These are phyloP conservation scores for Trichonephila clavata DNA, from an alignment of 1,140 invertebrate species.

Conservation along the genomic window DNA sequence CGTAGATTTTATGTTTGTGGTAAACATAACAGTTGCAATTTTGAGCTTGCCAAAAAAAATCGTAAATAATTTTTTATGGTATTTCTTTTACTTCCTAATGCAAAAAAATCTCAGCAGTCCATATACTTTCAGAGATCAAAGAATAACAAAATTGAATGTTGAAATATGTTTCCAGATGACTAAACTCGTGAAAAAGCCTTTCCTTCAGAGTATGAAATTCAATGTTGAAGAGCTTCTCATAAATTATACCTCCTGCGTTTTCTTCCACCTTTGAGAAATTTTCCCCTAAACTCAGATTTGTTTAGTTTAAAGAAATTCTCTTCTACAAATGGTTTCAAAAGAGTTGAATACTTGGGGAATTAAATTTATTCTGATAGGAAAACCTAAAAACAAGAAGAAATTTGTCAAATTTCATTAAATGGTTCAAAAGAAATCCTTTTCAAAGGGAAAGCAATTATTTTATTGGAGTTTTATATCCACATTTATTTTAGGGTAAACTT, in stretches of 20 bases:
- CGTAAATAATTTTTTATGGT: background rate
- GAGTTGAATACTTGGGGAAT: background rate
- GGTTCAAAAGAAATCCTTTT: too few relatives aligned
- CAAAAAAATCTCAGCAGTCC: background rate
- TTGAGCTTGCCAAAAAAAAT: background rate
- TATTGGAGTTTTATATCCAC: too few relatives aligned
- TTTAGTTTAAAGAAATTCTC: background rate
- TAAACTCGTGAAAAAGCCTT: background rate
- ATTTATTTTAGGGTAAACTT: too few relatives aligned
- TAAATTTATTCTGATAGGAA: background rate
- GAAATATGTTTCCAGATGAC: background rate
- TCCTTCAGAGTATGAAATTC: background rate
- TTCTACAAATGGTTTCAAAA: background rate
- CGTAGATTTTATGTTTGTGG: background rate
- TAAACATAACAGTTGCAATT: background rate
- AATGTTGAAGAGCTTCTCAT: background rate
- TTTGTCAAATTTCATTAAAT: too few relatives aligned
- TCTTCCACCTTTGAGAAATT: background rate
- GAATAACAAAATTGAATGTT: background rate
- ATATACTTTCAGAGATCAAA: background rate
- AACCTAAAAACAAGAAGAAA: too few relatives aligned
- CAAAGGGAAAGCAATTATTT: too few relatives aligned
- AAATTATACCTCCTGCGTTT: background rate
- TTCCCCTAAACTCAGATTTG: background rate
- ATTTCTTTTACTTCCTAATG: background rate